Conservation (phyloP, 2,113 vertebrate species). For the Gambusia affinis region DNA sequence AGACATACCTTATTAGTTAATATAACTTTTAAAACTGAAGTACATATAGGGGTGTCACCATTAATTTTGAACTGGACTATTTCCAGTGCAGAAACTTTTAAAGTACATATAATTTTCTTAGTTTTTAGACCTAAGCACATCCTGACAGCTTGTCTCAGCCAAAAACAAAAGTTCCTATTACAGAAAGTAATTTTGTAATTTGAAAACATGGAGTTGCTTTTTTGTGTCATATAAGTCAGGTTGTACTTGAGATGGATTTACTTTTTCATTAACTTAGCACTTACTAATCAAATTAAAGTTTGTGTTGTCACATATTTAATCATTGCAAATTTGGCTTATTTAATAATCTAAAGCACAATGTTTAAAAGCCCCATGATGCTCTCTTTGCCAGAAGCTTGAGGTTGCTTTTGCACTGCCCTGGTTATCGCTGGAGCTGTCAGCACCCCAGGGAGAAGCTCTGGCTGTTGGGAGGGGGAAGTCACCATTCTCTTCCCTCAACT, state of each 20-base stretch:
- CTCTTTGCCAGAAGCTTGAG: slow-evolving; percentile 31
- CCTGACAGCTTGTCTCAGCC: background rate
- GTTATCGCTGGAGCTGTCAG: slow-evolving; percentile 65
- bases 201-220: background rate
- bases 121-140: background rate
- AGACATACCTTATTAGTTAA: background rate
- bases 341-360: background rate
- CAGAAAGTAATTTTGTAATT: background rate
- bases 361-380: background rate
- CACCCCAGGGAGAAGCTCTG: slow-evolving; percentile 58
- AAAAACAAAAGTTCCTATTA: background rate
- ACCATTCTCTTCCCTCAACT: slow-evolving; percentile 21
- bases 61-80: background rate
- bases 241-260: background rate
- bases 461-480: slow-evolving; percentile 53
- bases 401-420: slow-evolving; percentile 56
- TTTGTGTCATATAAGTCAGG: background rate
- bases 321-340: background rate
- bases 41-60: background rate
- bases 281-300: background rate
- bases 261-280: background rate
- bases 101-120: background rate
- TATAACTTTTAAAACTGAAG: background rate
- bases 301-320: background rate
- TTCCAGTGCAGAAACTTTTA: background rate